Base-by-base conservation (phyloP, 2,113 vertebrate species). In the Phylloscopus trochiloides region DNA sequence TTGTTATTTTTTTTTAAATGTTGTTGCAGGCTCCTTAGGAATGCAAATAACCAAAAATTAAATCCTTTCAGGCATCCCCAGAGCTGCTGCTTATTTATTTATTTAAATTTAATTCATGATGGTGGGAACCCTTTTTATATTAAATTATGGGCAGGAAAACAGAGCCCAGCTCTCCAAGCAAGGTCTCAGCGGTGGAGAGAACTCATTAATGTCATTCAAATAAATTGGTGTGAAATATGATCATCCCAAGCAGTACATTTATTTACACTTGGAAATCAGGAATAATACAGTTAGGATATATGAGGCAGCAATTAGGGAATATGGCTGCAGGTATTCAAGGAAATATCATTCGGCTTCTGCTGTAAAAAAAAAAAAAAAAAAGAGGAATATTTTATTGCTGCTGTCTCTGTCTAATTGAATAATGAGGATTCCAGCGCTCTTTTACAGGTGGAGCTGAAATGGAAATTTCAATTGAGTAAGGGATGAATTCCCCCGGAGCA, bases 171-270 rank as follows among this genome's bases (percentile, higher is more conserved):
- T 94, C 87, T 79, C 77, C 26, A 29, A 83, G 85, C 50, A 28
- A 86, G 61, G 73, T 84, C 84, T 92, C 80, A 11, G 65, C 12
- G 85, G 94, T 58, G 78, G 94, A 70, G 66, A 83, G 87, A 92
- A 62, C 95, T 97, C 96, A 96, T 97, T 96, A 97, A 87, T 48
- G 95, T 96, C 95, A 96, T 85, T 97, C 97, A 96, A 96, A 96
- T 87, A 96, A 97, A 97, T 97, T 96, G 94, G 97, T 89, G 94
- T 97, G 96, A 97, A 97, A 96, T 95, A 94, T 17, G 94, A 97
- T 93, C 89, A 55, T 96, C 89, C 94, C 66, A 16, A 92, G 91
- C 77, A 95, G 91, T 55, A n/a, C 90, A 71, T 94, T 95, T 97
- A 95, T 97, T 97, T 97, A 96, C 96, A 95, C 91, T 95, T 51